Evolutionary conservation across 2,113 vertebrate species (phyloP), one percentile per base, ranked within the genome.

Genomic region (Amblyornis subalaris): DNA sequence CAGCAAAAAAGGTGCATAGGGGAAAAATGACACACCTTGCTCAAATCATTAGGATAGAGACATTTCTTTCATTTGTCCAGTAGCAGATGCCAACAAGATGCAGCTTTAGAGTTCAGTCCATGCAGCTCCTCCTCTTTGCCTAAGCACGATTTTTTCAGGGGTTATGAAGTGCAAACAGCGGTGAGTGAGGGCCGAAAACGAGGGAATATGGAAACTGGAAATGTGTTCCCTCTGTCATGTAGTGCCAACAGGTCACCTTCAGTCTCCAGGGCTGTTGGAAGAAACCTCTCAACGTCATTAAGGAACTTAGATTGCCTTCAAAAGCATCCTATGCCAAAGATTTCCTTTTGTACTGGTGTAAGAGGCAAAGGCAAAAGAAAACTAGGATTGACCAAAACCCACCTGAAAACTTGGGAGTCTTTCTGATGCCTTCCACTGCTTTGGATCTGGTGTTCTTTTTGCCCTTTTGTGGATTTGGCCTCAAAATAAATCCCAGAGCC

Each of bases 401-500:
- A 89, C 48, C 55, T 73, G 72, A 86, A 90, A 77, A 60, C 12
- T 25, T 86, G 18, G 21, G 54, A 48, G 4, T 6, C 11, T 64
- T 83, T 88, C 47, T 76, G 48, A 47, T 85, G 75, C 22, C 18
- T 80, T 93, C 40, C 40, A 62, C 21, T 70, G n/a, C 28, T 90
- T 55, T 90, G 76, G 69, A 53, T 88, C 80, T 66, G 31, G 38
- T 72, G 22, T 77, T 64, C 31, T 76, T 81, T 91, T 61, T 82
- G 70, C 42, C 55, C 25, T 86, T 90, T 57, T 83, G 79, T 91
- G 78, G 82, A 15, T 72, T 95, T 95, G 36, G 51, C 44, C 23
- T 93, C 45, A 25, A 53, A 75, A 93, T 90, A 86, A 95, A 93
- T 65, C 24, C 75, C 79, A 94, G 82, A 91, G 44, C 36, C 51